Conservation (phyloP, 2,113 vertebrate species). For the Lepus europaeus region DNA sequence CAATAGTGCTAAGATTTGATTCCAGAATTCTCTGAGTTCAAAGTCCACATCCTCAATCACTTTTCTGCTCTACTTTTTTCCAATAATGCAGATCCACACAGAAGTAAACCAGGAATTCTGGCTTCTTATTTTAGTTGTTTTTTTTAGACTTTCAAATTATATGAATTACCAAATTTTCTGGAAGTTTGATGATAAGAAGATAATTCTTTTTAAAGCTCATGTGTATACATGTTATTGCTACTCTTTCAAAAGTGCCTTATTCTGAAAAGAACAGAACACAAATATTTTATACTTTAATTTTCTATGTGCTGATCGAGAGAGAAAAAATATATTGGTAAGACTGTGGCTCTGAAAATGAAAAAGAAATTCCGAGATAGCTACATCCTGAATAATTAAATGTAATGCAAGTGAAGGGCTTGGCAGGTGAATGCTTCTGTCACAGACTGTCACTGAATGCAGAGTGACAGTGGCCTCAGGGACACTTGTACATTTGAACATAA, state of each 20-base stretch:
- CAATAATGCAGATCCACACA: background rate
- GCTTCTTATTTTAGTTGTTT: slow-evolving; percentile 1
- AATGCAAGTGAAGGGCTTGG: background rate
- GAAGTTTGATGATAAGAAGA: background rate
- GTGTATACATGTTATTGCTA: background rate
- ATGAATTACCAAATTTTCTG: slow-evolving; percentile 16
- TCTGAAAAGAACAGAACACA: background rate
- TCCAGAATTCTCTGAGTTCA: background rate
- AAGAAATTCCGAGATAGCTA: background rate
- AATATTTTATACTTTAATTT: slow-evolving; percentile 23
- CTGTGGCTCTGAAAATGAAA: slow-evolving; percentile 10
- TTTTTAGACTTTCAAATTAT: slow-evolving; percentile 15
- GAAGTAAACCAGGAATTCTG: slow-evolving; percentile 29
- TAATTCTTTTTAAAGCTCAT: slow-evolving; percentile 11
- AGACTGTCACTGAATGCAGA: slow-evolving; percentile 12
- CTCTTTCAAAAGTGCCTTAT: slow-evolving; percentile 32
- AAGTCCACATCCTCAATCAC: background rate
- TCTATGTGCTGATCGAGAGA: background rate
- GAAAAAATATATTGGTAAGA: background rate
- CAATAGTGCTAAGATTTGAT: background rate
- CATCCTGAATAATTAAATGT: slow-evolving; percentile 1
- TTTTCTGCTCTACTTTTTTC: background rate
- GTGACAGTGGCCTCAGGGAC: background rate
- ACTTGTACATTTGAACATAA: slow-evolving; percentile 27
- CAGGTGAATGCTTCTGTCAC: background rate